Percentiles rank a stretch among this genome's conserved stretches.
phyloP scores from a whole-genome alignment of 2,113 vertebrate genomes.

The Leiothrix lutea region DNA sequence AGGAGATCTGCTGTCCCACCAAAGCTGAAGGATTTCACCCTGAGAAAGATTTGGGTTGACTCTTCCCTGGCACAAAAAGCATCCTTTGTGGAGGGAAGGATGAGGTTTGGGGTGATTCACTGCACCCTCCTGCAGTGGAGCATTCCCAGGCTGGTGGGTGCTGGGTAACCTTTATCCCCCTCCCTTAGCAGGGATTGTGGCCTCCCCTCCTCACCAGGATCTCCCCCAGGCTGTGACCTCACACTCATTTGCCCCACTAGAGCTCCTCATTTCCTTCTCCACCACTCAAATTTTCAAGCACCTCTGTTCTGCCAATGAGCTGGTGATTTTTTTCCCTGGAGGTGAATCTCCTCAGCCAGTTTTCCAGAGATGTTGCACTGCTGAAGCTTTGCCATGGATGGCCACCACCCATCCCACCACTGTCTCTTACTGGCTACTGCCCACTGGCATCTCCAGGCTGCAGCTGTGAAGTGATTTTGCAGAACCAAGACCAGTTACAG shows the following conservation, averaged over 20 bases:
- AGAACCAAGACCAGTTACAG: background rate
- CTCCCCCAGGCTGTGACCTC: background rate
- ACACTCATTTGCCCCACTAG: background rate
- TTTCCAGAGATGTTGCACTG: fast-evolving
- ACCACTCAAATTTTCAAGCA: background rate
- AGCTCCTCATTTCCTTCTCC: background rate
- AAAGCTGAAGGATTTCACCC: background rate
- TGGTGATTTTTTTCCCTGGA: background rate
- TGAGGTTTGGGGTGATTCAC: background rate
- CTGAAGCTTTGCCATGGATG: background rate
- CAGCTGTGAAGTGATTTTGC: background rate
- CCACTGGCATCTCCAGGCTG: background rate
- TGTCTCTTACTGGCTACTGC: background rate
- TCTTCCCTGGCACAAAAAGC: background rate
- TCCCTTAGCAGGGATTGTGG: background rate
- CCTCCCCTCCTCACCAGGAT: background rate
- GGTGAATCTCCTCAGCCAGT: background rate
- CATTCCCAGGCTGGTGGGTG: background rate
- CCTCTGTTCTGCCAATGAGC: background rate
- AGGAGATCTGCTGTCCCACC: background rate
- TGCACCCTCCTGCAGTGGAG: background rate
- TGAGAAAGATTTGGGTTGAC: background rate
- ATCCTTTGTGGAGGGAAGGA: background rate
- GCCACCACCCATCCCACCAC: background rate
- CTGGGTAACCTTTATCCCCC: background rate